A percentile compares a stretch with the other conserved stretches of the same genome.
phyloP scores from a whole-genome alignment of 2,888 invertebrate genomes.

The Spodoptera exigua region DNA sequence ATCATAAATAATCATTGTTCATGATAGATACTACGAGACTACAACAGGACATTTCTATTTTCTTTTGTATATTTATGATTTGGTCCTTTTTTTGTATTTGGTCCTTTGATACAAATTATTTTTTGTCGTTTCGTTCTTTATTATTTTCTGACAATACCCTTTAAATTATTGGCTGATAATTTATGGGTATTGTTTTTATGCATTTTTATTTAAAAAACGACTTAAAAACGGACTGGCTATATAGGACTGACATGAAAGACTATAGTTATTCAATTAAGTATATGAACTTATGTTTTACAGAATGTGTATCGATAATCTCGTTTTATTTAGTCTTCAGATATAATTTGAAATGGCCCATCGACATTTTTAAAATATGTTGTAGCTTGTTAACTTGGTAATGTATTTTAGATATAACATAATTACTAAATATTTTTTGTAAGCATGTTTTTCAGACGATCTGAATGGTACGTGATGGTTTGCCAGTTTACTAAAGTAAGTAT shows the following conservation, averaged over 20 bases:
- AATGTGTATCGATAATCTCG: too few relatives aligned
- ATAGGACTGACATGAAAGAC: too few relatives aligned
- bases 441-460: constrained; percentile 46
- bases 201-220: neutral
- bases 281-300: too few relatives aligned
- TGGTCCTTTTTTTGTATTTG: constrained; percentile 25
- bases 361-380: neutral
- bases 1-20: constrained; percentile 53
- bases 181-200: constrained; percentile 59
- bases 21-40: constrained; percentile 35
- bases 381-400: neutral
- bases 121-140: neutral
- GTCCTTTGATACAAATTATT: constrained; percentile 22
- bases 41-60: constrained; percentile 24
- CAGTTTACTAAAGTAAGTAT: constrained; percentile 22
- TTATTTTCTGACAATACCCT: constrained; percentile 49
- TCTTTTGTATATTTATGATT: constrained; percentile 20
- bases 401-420: neutral
- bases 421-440: constrained; percentile 35
- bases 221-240: too few relatives aligned
- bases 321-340: too few relatives aligned
- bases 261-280: neutral
- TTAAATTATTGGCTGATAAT: constrained; percentile 76
- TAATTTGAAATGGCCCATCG: constrained; percentile 48
- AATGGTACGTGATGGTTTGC: neutral